Conservation (phyloP, 2,888 invertebrate species). For the Prosopocoilus inquinatus region DNA sequence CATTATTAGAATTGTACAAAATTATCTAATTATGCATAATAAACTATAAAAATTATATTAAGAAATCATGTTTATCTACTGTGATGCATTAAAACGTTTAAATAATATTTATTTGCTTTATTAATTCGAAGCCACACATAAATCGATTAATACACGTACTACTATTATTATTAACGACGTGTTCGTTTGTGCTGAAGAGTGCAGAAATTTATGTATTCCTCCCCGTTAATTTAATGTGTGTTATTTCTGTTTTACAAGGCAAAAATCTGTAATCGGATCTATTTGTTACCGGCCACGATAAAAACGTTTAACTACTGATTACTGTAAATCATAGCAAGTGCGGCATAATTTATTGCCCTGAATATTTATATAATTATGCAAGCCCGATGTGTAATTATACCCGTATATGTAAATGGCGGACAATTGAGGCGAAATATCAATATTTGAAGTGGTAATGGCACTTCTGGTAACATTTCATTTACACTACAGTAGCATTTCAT, state of each 20-base stretch:
- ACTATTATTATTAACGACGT: too few relatives aligned
- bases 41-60: too few relatives aligned
- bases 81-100: too few relatives aligned
- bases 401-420: slow-evolving; percentile 31
- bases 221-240: slow-evolving; percentile 12
- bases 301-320: slow-evolving; percentile 25
- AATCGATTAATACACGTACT: too few relatives aligned
- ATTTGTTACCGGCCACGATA: slow-evolving; percentile 19
- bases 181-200: too few relatives aligned
- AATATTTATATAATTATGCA: slow-evolving; percentile 24
- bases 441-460: slow-evolving; percentile 3
- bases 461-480: slow-evolving; percentile 2
- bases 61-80: too few relatives aligned
- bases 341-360: slow-evolving; percentile 21
- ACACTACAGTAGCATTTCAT: too few relatives aligned
- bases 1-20: too few relatives aligned
- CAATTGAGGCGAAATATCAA: slow-evolving; percentile 15
- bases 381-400: slow-evolving; percentile 30
- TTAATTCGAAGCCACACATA: too few relatives aligned
- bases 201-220: slow-evolving; percentile 15
- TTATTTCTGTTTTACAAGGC: slow-evolving; percentile 13
- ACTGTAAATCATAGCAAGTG: slow-evolving; percentile 22
- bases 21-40: too few relatives aligned
- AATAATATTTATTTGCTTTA: too few relatives aligned
- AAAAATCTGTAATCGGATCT: slow-evolving; percentile 17